Evolutionary conservation across 1,140 invertebrate species (phyloP).

Genomic region (Chelonus insularis): DNA sequence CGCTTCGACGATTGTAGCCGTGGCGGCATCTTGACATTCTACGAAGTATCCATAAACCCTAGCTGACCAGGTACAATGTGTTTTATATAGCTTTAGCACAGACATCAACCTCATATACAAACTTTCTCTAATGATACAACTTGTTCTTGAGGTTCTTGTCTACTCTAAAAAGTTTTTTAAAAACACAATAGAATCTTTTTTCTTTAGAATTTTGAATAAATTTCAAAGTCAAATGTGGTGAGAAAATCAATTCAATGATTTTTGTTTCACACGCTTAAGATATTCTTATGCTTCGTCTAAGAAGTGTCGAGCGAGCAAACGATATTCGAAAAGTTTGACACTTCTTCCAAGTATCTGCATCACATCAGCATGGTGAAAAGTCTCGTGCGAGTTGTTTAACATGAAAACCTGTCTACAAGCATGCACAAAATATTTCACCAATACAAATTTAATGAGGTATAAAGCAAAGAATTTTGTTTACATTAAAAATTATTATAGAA

Average conservation of each 20-base stretch:
- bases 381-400: neutral
- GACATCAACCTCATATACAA: no score
- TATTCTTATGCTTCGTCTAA: neutral
- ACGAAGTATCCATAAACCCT: neutral
- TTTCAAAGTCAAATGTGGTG: slow-evolving; percentile 5
- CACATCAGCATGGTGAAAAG: slow-evolving; percentile 3
- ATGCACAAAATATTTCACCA: neutral
- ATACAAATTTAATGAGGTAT: neutral
- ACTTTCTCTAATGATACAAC: no score
- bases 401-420: neutral
- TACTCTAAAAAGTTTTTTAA: neutral
- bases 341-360: neutral
- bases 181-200: no score
- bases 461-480: no score
- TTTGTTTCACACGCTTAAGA: slow-evolving; percentile 1
- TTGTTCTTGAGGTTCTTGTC: neutral
- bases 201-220: slow-evolving; percentile 4
- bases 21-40: slow-evolving; percentile 4
- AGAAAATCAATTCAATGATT: slow-evolving; percentile 11
- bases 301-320: neutral
- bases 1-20: no score
- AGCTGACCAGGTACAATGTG: slow-evolving; percentile 2
- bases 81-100: no score
- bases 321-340: slow-evolving; percentile 4
- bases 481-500: no score